phyloP scores from a whole-genome alignment of 2,888 invertebrate species.

The Ochropleura leucogaster region DNA sequence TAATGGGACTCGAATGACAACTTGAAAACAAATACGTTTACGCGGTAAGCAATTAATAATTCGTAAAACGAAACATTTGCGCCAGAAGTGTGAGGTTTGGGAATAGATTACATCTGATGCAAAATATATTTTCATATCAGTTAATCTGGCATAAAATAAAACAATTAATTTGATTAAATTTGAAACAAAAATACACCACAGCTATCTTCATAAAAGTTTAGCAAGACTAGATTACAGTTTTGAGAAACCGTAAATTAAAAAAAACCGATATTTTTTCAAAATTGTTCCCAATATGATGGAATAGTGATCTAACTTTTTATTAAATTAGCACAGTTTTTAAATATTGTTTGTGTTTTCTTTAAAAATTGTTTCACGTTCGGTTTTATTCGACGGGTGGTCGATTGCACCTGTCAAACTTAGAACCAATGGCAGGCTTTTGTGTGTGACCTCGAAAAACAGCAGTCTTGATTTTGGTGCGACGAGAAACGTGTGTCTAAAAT shows the following conservation, averaged over 20 bases:
- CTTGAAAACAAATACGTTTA: slow-evolving; percentile 30
- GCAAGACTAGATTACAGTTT: neutral
- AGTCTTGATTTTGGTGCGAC: slow-evolving; percentile 70
- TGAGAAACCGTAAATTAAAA: slow-evolving; percentile 33
- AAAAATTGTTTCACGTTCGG: slow-evolving; percentile 11
- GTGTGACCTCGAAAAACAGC: slow-evolving; percentile 70
- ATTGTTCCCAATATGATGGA: neutral
- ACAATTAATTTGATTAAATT: neutral
- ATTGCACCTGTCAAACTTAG: slow-evolving; percentile 65
- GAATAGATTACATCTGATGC: neutral
- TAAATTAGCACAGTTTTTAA: neutral
- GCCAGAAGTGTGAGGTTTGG: too few relatives aligned
- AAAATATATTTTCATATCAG: too few relatives aligned
- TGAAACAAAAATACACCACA: neutral
- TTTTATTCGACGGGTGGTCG: slow-evolving; percentile 54
- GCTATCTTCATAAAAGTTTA: slow-evolving; percentile 23
- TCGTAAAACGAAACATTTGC: neutral
- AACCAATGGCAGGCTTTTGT: slow-evolving; percentile 70
- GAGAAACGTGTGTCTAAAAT: slow-evolving; percentile 63
- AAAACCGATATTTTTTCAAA: slow-evolving; percentile 43
- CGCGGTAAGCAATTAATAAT: neutral
- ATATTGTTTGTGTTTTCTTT: neutral
- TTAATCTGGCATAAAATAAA: neutral
- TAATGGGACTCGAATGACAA: slow-evolving; percentile 15
- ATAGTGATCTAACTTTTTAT: too few relatives aligned